These are phyloP conservation scores for Itoplectis maculator DNA, from an alignment of 2,888 invertebrate species.

Conservation along the genomic window DNA sequence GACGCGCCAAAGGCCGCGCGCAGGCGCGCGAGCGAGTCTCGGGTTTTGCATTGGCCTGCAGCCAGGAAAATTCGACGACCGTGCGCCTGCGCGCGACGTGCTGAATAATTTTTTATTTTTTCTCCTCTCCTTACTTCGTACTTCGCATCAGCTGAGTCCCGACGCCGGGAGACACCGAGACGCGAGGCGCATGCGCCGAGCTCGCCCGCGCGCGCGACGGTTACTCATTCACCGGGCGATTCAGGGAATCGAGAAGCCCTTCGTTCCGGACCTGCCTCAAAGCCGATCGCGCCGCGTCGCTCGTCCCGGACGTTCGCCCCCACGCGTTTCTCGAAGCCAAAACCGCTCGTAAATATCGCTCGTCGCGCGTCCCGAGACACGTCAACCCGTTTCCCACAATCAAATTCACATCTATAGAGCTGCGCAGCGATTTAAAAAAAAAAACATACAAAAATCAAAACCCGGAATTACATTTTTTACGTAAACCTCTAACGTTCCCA, in stretches of 20 bases:
- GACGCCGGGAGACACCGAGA: no score
- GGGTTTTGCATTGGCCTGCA: slow-evolving; percentile 51
- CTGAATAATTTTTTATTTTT: slow-evolving; percentile 27
- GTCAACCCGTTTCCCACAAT: no score
- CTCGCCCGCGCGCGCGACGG: background rate
- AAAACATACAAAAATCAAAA: no score
- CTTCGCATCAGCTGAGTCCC: no score
- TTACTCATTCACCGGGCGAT: background rate
- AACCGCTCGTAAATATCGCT: no score
- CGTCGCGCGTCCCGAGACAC: no score
- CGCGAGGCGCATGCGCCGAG: no score
- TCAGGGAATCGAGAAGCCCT: slow-evolving; percentile 37
- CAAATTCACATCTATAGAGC: no score
- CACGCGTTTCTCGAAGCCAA: background rate
- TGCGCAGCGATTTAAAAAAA: no score
- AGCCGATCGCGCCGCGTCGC: background rate
- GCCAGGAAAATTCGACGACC: slow-evolving; percentile 65
- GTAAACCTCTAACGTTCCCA: no score
- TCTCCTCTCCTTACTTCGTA: no score
- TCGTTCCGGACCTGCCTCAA: slow-evolving; percentile 46
- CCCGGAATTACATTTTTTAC: no score
- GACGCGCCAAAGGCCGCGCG: slow-evolving; percentile 11
- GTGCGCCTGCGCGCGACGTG: background rate
- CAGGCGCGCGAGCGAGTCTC: slow-evolving; percentile 42
- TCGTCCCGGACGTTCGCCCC: background rate